These are phyloP conservation scores for Diadumene lineata DNA, from an alignment of 92 coral and sea anemone genomes.

Conservation along the genomic window DNA sequence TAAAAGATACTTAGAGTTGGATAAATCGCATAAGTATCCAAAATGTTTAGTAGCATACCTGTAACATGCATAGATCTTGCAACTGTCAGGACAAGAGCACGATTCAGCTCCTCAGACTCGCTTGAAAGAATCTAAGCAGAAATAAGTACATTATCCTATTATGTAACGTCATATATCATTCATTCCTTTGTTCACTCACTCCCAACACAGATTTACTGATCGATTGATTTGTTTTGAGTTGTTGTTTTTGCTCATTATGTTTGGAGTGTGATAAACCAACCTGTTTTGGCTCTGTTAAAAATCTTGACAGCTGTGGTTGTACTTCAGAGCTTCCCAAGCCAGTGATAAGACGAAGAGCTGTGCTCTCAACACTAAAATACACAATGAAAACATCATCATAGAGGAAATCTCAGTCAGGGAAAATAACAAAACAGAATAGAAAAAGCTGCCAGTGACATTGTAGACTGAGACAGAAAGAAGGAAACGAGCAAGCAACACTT, in stretches of 20 bases:
- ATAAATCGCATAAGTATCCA: neutral
- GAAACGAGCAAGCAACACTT: too few species aligned
- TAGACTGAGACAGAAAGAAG: too few species aligned
- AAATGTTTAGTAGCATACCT: slow-evolving; percentile 43
- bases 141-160: neutral
- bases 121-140: slow-evolving; percentile 70
- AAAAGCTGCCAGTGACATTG: too few species aligned
- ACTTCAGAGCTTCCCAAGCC: slow-evolving; percentile 94
- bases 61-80: slow-evolving; percentile 98
- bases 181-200: too few species aligned
- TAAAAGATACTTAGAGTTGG: too few species aligned
- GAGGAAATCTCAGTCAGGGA: too few species aligned
- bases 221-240: too few species aligned
- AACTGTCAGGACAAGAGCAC: slow-evolving; percentile 87
- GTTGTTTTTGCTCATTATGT: too few species aligned
- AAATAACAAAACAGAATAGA: neutral
- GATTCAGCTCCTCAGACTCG: slow-evolving; percentile 93
- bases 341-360: slow-evolving; percentile 88
- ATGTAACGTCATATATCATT: too few species aligned
- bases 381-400: too few species aligned
- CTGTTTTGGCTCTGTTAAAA: slow-evolving; percentile 76
- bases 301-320: slow-evolving; percentile 82
- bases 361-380: slow-evolving; percentile 84
- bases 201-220: too few species aligned
- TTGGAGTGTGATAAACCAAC: too few species aligned